Conservation (phyloP, 2,888 invertebrate genomes). For the Ophioninae sp. region DNA sequence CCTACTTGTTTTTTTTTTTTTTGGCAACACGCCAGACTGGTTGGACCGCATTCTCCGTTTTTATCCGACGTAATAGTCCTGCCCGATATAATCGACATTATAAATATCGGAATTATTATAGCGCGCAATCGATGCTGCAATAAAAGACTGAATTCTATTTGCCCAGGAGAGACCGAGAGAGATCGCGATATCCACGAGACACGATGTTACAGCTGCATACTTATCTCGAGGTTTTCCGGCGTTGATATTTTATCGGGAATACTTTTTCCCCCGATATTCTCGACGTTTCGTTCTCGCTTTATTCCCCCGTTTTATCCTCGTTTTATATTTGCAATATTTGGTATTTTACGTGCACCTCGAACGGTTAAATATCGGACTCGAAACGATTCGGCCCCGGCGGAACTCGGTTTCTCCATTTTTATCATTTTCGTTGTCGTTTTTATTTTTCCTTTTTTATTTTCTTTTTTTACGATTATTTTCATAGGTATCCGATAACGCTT, state of each 20-base stretch:
- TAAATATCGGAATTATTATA: constrained; percentile 42
- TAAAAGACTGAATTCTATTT: constrained; percentile 28
- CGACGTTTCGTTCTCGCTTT: neutral
- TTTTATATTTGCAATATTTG: constrained; percentile 22
- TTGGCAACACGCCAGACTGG: too few relatives aligned
- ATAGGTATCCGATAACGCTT: constrained; percentile 53
- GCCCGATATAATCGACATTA: constrained; percentile 5
- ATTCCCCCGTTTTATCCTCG: neutral
- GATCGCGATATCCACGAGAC: constrained; percentile 10
- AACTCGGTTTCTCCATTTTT: too few relatives aligned
- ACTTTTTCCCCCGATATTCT: neutral
- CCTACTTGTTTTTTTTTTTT: too few relatives aligned
- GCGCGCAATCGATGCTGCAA: constrained; percentile 19
- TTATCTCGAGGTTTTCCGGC: constrained; percentile 25
- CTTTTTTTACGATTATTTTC: constrained; percentile 13
- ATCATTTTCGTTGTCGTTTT: neutral
- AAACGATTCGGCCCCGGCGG: too few relatives aligned
- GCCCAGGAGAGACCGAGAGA: constrained; percentile 4
- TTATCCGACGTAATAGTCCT: too few relatives aligned
- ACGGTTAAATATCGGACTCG: neutral
- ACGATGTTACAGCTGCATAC: constrained; percentile 23
- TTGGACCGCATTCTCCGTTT: too few relatives aligned
- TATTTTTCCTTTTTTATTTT: neutral
- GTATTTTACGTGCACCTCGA: constrained; percentile 15
- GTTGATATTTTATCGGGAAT: constrained; percentile 44